Evolutionary conservation across 2,888 invertebrate species (phyloP).

Genomic region (Spodoptera littoralis): DNA sequence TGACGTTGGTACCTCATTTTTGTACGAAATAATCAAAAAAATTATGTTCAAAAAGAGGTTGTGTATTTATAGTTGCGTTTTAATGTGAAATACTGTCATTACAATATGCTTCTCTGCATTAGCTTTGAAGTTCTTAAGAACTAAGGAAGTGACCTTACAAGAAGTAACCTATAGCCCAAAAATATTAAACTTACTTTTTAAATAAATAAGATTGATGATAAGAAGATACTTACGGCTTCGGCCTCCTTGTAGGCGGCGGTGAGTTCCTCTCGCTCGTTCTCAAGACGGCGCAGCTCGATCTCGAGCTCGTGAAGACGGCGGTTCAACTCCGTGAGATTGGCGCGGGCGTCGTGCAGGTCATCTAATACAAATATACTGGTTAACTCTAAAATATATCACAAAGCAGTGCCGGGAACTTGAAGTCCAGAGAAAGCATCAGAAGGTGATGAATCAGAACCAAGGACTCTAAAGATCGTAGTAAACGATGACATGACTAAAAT

Average conservation of each 20-base stretch:
- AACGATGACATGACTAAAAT: no score
- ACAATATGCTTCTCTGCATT: no score
- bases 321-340: slow-evolving; percentile 97
- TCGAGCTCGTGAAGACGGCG: slow-evolving; percentile 99
- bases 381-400: slow-evolving; percentile 1
- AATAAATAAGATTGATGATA: neutral
- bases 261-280: slow-evolving; percentile 99
- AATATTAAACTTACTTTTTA: neutral
- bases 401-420: no score
- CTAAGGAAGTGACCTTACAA: no score
- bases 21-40: no score
- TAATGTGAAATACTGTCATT: no score
- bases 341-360: slow-evolving; percentile 98
- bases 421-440: neutral
- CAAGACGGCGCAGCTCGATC: slow-evolving; percentile 98
- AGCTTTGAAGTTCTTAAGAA: no score
- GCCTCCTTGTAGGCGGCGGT: slow-evolving; percentile 99
- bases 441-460: neutral
- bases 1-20: no score
- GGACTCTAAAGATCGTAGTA: neutral
- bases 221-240: slow-evolving; percentile 94
- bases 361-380: slow-evolving; percentile 87
- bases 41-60: no score
- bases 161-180: no score
- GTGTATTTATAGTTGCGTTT: no score